Evolutionary conservation across 1,140 invertebrate genomes (phyloP).

Genomic region (Penaeus japonicus): DNA sequence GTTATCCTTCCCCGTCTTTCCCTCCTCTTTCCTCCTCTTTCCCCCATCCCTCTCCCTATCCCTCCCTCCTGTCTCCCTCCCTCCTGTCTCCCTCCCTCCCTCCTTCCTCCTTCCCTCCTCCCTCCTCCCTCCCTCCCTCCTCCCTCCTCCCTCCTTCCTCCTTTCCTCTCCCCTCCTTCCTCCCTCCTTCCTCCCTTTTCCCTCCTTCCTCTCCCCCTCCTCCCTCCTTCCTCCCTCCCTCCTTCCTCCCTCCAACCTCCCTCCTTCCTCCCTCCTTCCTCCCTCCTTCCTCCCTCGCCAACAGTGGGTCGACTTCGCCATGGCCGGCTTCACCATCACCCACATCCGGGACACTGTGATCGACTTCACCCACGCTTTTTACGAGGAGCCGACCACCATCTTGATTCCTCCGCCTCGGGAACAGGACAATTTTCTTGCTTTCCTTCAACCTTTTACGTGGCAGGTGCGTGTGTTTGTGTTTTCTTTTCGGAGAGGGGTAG

Average conservation of each 20-base stretch:
- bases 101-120: too few species aligned
- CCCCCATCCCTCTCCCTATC: too few species aligned
- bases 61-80: too few species aligned
- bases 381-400: slow-evolving; percentile 62
- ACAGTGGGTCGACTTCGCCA: slow-evolving; percentile 64
- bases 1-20: too few species aligned
- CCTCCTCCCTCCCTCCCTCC: too few species aligned
- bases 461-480: slow-evolving; percentile 50
- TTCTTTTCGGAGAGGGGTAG: not conserved
- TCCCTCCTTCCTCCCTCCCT: too few species aligned
- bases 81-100: too few species aligned
- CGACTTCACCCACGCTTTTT: slow-evolving; percentile 65
- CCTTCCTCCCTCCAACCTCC: not conserved
- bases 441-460: slow-evolving; percentile 60
- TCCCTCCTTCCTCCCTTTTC: too few species aligned
- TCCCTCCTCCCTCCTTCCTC: too few species aligned
- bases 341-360: slow-evolving; percentile 63
- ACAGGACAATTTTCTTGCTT: slow-evolving; percentile 60
- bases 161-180: too few species aligned
- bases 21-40: too few species aligned
- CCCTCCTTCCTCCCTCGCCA: not conserved
- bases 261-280: not conserved
- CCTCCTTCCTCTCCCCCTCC: too few species aligned
- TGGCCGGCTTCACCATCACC: slow-evolving; percentile 65
- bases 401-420: slow-evolving; percentile 61